Conservation (phyloP, 2,797 vertebrate species). For the Aulostomus chinensis region DNA sequence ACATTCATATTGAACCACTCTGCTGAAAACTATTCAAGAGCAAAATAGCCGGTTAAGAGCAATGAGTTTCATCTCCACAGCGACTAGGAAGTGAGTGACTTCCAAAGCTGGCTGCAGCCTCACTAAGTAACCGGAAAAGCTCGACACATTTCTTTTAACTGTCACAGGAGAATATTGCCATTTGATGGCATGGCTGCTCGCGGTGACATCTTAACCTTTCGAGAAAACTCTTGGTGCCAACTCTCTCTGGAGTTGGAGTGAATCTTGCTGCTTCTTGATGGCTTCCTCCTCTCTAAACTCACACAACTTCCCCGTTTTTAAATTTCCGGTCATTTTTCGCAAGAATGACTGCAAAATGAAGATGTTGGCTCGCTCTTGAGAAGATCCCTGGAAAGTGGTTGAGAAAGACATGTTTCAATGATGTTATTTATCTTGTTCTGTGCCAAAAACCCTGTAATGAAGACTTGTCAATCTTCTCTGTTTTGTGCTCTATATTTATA, state of each 20-base stretch:
- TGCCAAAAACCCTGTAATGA: conserved; percentile 66
- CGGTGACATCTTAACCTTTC: conserved; percentile 43
- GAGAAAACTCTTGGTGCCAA: conserved; percentile 33
- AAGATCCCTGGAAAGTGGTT: too few species aligned
- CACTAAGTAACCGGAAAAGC: conserved; percentile 40
- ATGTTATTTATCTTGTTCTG: conserved; percentile 67
- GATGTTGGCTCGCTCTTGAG: too few species aligned
- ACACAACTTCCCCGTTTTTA: too few species aligned
- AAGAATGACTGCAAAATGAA: too few species aligned
- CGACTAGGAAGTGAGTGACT: conserved; percentile 28
- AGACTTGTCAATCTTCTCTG: conserved; percentile 77
- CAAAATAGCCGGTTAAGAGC: conserved; percentile 20
- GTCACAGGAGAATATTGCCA: conserved; percentile 33
- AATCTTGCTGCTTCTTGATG: conserved; percentile 7
- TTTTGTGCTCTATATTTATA: conserved; percentile 79
- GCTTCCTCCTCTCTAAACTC: neutral
- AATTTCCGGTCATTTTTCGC: too few species aligned
- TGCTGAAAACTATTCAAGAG: conserved; percentile 8
- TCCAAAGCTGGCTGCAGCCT: conserved; percentile 38
- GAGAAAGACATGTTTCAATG: conserved; percentile 53
- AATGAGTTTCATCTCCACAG: conserved; percentile 8
- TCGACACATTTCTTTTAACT: conserved; percentile 51
- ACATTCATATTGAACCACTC: conserved; percentile 2
- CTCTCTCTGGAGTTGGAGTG: conserved; percentile 27
- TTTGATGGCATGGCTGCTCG: conserved; percentile 41